Evolutionary conservation across 2,888 invertebrate genomes (phyloP).

Genomic region (Drosophila leonis): DNA sequence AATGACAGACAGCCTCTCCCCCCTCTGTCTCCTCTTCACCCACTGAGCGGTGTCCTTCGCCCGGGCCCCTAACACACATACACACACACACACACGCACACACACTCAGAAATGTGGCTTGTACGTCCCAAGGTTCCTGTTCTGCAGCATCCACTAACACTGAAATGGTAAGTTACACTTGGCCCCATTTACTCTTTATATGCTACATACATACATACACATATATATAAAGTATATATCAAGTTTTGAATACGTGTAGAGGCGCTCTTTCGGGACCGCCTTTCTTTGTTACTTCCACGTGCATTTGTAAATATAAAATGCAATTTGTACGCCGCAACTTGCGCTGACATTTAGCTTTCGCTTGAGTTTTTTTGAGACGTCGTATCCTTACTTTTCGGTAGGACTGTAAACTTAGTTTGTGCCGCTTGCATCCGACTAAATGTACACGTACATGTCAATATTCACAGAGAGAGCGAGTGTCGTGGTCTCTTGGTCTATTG

Average conservation of each 20-base stretch:
- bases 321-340: constrained; percentile 45
- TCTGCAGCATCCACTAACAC: constrained; percentile 23
- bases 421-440: constrained; percentile 1
- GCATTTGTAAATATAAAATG: constrained; percentile 58
- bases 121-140: constrained; percentile 51
- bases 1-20: constrained; percentile 32
- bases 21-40: too few relatives aligned
- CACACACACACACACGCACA: not conserved
- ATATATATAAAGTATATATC: constrained; percentile 3
- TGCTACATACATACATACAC: not conserved
- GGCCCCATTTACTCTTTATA: constrained; percentile 26
- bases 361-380: constrained; percentile 6
- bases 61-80: constrained; percentile 20
- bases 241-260: constrained; percentile 15
- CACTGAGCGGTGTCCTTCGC: constrained; percentile 3
- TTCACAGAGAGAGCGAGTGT: not conserved
- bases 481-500: constrained; percentile 8
- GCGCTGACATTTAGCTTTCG: constrained; percentile 42
- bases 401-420: not conserved
- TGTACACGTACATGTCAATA: constrained; percentile 5
- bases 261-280: constrained; percentile 8
- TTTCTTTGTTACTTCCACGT: constrained; percentile 48
- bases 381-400: not conserved
- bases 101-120: constrained; percentile 24
- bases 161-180: constrained; percentile 54